Conservation (phyloP, 2,113 vertebrate species). For the Sminthopsis crassicaudata region DNA sequence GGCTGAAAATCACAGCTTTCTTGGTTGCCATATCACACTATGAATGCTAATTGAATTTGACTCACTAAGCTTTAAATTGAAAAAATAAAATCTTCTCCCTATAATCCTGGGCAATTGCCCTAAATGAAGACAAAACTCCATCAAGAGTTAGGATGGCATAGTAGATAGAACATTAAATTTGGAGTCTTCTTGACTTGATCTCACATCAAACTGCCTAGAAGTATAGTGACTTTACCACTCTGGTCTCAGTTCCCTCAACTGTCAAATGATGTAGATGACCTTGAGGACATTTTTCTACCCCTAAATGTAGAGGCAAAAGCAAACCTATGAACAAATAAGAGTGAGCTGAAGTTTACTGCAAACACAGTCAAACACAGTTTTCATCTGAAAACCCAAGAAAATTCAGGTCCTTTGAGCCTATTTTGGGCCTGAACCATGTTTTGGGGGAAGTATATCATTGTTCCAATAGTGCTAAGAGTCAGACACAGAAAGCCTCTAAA, state of each 20-base stretch:
- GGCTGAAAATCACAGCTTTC: neutral
- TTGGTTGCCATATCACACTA: neutral
- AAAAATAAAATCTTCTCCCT: slow-evolving; percentile 20
- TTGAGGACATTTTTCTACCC: neutral
- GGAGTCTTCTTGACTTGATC: too few species aligned
- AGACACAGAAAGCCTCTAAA: neutral
- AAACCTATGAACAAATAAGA: neutral
- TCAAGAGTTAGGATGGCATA: neutral
- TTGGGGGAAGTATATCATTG: too few species aligned
- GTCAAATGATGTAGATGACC: neutral
- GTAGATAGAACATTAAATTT: neutral
- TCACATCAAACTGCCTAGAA: neutral
- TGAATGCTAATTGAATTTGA: neutral
- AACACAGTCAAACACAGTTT: neutral
- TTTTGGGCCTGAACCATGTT: neutral
- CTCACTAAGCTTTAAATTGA: slow-evolving; percentile 22
- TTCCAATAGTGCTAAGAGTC: neutral
- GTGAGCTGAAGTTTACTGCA: neutral
- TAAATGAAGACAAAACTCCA: neutral
- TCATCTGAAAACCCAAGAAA: neutral
- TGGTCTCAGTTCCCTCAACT: neutral
- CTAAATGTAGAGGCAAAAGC: neutral
- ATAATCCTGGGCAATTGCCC: neutral
- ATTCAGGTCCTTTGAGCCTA: neutral
- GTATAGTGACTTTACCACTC: neutral